These are phyloP conservation scores for Sarcophaga subvicina DNA, from an alignment of 2,888 invertebrate species.

Conservation along the genomic window DNA sequence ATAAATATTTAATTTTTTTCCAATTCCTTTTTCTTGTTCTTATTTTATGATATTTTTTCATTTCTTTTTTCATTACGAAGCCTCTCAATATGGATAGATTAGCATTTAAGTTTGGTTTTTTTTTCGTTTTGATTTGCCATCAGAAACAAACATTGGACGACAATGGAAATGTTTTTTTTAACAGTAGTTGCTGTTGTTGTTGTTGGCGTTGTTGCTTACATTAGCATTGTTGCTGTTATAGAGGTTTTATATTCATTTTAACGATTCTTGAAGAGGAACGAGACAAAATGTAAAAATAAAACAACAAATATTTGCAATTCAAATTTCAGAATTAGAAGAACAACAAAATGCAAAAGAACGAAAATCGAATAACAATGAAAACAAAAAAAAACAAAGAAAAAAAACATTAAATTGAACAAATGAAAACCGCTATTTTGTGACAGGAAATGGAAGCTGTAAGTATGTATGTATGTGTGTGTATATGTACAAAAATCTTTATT, in stretches of 20 bases:
- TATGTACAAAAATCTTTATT: conserved; percentile 47
- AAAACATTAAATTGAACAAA: conserved; percentile 36
- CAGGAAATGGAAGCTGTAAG: conserved; percentile 52
- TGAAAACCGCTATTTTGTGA: conserved; percentile 41
- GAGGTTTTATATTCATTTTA: conserved; percentile 52
- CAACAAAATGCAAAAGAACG: not conserved
- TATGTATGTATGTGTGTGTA: conserved; percentile 11
- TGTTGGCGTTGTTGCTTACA: conserved; percentile 12
- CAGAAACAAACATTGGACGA: not conserved
- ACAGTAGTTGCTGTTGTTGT: conserved; percentile 34
- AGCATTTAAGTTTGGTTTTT: not conserved
- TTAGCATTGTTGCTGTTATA: not conserved
- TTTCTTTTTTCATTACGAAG: not conserved
- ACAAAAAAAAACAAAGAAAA: conserved; percentile 37
- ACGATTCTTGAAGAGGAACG: conserved; percentile 10
- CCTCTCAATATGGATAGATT: not conserved
- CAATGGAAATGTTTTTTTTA: not conserved
- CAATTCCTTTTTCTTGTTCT: not conserved
- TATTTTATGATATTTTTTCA: not conserved
- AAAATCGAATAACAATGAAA: not conserved
- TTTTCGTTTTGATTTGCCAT: not conserved
- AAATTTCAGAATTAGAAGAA: conserved; percentile 57
- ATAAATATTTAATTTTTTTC: not conserved
- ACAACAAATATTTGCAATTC: conserved; percentile 64
- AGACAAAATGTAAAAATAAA: conserved; percentile 26